A percentile compares a stretch with the other conserved stretches of the same genome.
phyloP scores from a whole-genome alignment of 2,888 invertebrate genomes.

The Enoplolaimus lenunculus region DNA sequence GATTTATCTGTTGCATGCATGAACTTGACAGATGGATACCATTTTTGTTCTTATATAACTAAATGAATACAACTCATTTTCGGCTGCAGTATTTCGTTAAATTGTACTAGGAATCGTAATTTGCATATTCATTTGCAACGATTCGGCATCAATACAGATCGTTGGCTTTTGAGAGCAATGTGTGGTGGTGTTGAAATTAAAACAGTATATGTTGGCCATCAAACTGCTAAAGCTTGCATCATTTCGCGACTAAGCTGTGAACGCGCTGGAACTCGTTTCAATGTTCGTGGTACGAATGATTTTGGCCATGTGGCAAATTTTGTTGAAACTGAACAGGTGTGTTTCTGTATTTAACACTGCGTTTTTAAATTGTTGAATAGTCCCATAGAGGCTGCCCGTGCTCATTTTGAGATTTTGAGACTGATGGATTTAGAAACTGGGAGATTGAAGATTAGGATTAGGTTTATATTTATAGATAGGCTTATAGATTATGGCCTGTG shows the following conservation, averaged over 20 bases:
- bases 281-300: constrained; percentile 96
- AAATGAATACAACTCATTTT: no score
- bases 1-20: no score
- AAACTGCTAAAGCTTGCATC: constrained; percentile 82
- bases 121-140: constrained; percentile 79
- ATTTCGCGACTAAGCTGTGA: constrained; percentile 92
- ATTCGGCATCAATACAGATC: constrained; percentile 71
- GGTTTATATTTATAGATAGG: no score
- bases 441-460: no score
- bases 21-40: no score
- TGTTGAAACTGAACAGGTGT: constrained; percentile 95
- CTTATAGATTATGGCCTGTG: no score
- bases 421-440: no score
- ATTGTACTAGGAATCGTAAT: constrained; percentile 63
- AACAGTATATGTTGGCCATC: constrained; percentile 90
- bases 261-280: constrained; percentile 90
- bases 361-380: no score
- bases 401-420: no score
- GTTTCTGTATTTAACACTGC: no score
- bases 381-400: no score
- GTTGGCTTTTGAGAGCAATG: constrained; percentile 86
- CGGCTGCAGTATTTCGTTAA: neutral
- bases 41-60: no score
- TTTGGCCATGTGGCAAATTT: constrained; percentile 99
- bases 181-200: constrained; percentile 94